These are phyloP conservation scores for Paracanthobrama guichenoti DNA, from an alignment of 2,113 vertebrate species.

Conservation along the genomic window DNA sequence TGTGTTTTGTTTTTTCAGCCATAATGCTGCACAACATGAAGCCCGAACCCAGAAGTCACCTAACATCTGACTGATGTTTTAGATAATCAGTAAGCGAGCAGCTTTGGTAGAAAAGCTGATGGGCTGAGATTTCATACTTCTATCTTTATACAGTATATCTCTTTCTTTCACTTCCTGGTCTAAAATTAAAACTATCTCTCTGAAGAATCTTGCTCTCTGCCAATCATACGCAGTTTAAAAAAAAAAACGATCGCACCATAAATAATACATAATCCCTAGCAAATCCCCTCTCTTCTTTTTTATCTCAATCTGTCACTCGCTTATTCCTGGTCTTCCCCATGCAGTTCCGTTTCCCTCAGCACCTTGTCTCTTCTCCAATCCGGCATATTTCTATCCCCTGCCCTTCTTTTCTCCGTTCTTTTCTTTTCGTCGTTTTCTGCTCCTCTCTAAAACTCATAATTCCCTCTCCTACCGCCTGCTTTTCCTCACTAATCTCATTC, in stretches of 20 bases:
- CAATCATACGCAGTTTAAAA: constrained; percentile 65
- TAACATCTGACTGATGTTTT: constrained; percentile 41
- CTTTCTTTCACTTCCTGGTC: constrained; percentile 44
- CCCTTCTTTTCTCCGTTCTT: constrained; percentile 39
- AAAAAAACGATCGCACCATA: constrained; percentile 61
- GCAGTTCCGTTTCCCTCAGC: constrained; percentile 31
- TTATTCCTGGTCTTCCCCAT: constrained; percentile 45
- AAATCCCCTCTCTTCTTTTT: constrained; percentile 67
- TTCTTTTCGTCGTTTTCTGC: neutral
- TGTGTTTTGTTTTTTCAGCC: constrained; percentile 27
- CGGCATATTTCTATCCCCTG: constrained; percentile 39
- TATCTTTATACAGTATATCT: constrained; percentile 38
- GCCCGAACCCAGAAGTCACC: neutral
- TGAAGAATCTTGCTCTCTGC: constrained; percentile 61
- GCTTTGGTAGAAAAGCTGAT: constrained; percentile 68
- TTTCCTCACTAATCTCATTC: constrained; percentile 53
- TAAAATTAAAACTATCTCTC: constrained; percentile 75
- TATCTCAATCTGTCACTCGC: constrained; percentile 61
- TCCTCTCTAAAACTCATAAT: constrained; percentile 45
- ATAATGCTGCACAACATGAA: neutral
- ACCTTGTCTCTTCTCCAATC: constrained; percentile 32
- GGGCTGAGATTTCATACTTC: constrained; percentile 49
- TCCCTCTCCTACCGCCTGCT: constrained; percentile 44
- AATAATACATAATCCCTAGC: constrained; percentile 77
- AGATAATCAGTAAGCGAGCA: constrained; percentile 65